These are phyloP conservation scores for Diadromus collaris DNA, from an alignment of 2,888 invertebrate species.

Conservation along the genomic window DNA sequence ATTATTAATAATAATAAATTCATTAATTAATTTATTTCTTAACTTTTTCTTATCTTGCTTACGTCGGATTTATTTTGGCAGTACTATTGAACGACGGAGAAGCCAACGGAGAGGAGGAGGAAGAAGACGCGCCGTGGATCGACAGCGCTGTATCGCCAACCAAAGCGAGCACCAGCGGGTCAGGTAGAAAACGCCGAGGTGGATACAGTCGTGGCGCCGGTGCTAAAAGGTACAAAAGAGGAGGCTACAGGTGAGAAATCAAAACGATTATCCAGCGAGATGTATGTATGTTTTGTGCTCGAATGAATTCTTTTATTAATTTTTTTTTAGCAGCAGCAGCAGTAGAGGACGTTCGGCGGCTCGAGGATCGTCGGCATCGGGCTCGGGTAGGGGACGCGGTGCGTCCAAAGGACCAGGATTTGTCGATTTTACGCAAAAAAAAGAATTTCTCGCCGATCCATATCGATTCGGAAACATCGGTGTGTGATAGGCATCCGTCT, in stretches of 20 bases:
- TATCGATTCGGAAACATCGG: conserved; percentile 67
- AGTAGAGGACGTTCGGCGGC: conserved; percentile 34
- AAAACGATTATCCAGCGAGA: not conserved
- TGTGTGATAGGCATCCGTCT: conserved; percentile 34
- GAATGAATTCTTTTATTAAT: not conserved
- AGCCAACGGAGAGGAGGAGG: conserved; percentile 79
- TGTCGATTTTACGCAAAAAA: conserved; percentile 72
- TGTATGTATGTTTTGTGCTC: not conserved
- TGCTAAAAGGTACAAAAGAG: conserved; percentile 55
- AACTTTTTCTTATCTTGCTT: not conserved
- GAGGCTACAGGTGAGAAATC: conserved; percentile 41
- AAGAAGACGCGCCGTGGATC: conserved; percentile 62
- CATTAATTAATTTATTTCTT: not conserved
- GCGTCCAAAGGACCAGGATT: conserved; percentile 69
- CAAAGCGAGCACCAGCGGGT: conserved; percentile 36
- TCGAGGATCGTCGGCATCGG: conserved; percentile 57
- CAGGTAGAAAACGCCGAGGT: conserved; percentile 73
- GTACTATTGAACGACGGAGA: conserved; percentile 43
- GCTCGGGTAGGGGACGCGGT: conserved; percentile 38
- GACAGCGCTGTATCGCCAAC: conserved; percentile 51
- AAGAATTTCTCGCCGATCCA: conserved; percentile 68
- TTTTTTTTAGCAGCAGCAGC: conserved; percentile 21
- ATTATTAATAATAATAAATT: too few species aligned
- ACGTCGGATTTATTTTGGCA: conserved; percentile 73
- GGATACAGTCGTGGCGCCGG: conserved; percentile 36